Conservation (phyloP, 2,113 vertebrate genomes). For the Casuarius casuarius region DNA sequence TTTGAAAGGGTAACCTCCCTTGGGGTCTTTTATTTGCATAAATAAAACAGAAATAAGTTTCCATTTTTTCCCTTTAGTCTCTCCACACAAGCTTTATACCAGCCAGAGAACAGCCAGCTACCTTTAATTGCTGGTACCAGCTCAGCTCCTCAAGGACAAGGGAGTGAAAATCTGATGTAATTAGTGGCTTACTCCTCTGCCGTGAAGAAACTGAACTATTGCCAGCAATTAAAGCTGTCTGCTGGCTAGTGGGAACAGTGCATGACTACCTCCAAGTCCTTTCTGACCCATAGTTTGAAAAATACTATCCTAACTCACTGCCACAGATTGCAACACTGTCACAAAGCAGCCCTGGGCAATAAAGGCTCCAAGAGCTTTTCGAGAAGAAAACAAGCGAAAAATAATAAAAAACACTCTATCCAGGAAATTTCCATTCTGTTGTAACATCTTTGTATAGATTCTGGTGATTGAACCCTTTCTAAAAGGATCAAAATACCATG, state of each 20-base stretch:
- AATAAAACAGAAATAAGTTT: conserved; percentile 21
- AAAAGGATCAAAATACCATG: conserved; percentile 60
- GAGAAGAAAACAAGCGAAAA: neutral
- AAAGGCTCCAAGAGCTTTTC: neutral
- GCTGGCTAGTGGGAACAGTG: neutral
- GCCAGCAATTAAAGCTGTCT: conserved; percentile 12
- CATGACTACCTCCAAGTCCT: neutral
- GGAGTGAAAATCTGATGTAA: neutral
- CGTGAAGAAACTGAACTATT: neutral
- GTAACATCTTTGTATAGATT: conserved; percentile 49
- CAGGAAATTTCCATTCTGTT: conserved; percentile 39
- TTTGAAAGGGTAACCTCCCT: conserved; percentile 56
- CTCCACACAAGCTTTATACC: neutral
- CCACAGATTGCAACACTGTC: neutral
- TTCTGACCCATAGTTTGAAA: neutral
- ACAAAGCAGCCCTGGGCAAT: neutral
- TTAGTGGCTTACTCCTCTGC: neutral
- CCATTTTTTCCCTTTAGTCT: neutral
- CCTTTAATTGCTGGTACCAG: neutral
- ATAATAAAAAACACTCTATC: neutral
- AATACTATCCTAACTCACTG: neutral
- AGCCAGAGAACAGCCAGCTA: conserved; percentile 3
- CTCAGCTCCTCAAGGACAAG: neutral
- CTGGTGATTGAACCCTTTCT: conserved; percentile 50
- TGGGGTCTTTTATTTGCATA: conserved; percentile 35